Base-by-base conservation (phyloP, 2,888 invertebrate species). In the Netelia virgata region DNA sequence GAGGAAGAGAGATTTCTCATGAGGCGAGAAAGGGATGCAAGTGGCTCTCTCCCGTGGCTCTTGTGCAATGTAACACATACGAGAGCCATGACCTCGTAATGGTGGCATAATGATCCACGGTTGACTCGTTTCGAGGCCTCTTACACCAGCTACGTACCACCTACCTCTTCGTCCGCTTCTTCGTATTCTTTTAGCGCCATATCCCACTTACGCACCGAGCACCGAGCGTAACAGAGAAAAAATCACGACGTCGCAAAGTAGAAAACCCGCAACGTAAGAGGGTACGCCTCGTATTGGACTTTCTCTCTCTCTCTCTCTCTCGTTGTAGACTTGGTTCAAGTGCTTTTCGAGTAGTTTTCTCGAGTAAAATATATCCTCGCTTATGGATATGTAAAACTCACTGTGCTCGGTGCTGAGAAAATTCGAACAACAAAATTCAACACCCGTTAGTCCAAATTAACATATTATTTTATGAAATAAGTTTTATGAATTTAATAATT, bases 1-100 rank as follows among this genome's bases (percentile, higher is more conserved):
- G 57, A 64, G 64, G 55, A 55, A 73, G 20, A n/a, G 8, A 47
- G 47, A 47, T 14, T 47, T 47, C 47, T 47, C 18, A 6, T 18
- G 43, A 2, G 20, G 16, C 55, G 36, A 63, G 47, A 59, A 47
- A 59, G 68, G 28, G 68, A 61, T 77, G 72, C 36, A 14, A 43
- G 20, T 6, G 16, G 41, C 53, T 47, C 47, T 66, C 66, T 47
- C 43, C 28, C 11, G 59, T 50, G 57, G 43, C 36, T 81, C 69
- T 81, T 81, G 81, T 75, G 81, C 81, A 81, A 81, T 68, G 6
- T 77, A 47, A 47, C 47, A 47, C 47, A 11, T 74, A 73, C 69
- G 75, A 81, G 81, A 74, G 68, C 81, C 81, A 63, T 81, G 81
- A 81, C 81, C 81, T 81, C 81, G 74, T 75, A 69, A 75, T 53